Evolutionary conservation across 2,113 vertebrate genomes (phyloP), one percentile per base, ranked within the genome.

Genomic region (Dicentrarchus labrax): DNA sequence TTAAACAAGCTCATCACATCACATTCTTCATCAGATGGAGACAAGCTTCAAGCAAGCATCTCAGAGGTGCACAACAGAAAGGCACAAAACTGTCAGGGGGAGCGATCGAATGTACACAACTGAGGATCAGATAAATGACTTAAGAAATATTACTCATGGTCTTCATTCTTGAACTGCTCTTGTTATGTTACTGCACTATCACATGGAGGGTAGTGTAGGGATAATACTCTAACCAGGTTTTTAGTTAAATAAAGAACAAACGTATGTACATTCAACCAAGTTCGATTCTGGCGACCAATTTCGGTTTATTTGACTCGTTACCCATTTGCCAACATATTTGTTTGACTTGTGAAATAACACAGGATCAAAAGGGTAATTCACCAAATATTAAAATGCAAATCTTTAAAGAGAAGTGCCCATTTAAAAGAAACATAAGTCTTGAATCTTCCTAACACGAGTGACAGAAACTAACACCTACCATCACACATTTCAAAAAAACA

Each of bases 11-110:
- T 91, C 88, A 85, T 89, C 88, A 45, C 62, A 68, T 86, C 84
- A 92, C 87, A 93, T 91, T 93, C 91, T 87, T 93, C 86, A 84
- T 91, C 89, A 91, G 76, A 89, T 88, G 82, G 87, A 93, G 85
- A 91, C 86, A 80, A 84, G 79, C 84, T 80, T 87, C 64, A 74
- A 69, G 88, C 80, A 74, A 85, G 92, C 72, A 82, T 83, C 70
- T 82, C 45, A 57, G 85, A 88, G 88, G 89, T 90, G 88, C 76
- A 84, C 82, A 91, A 95, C 76, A 90, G 86, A 93, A 95, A 94
- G 92, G 95, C 93, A 95, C 94, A 59, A 85, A 91, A 90, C 82
- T 78, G 41, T 64, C 13, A 5, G 74, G 19, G 62, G 75, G 50
- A 48, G 76, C 30, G 72, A 51, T 43, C 19, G 4, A 62, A 51